A percentile compares a stretch with the other conserved stretches of the same genome.
These are phyloP conservation scores for Hylia prasina DNA, from an alignment of 2,113 vertebrate genomes.

Conservation along the genomic window DNA sequence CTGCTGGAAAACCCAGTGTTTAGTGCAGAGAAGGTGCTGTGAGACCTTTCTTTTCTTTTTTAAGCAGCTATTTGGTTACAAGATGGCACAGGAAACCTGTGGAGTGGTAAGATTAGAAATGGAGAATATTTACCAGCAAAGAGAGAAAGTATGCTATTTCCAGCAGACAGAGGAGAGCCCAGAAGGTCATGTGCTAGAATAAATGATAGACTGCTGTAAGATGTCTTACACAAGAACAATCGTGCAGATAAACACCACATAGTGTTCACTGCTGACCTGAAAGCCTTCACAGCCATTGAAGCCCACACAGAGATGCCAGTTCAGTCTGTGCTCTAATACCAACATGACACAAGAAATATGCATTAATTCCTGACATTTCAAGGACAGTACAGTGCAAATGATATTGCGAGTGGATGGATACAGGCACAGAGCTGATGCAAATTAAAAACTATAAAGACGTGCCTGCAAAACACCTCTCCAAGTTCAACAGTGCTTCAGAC, in stretches of 20 bases:
- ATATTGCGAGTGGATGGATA: not conserved
- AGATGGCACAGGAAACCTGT: not conserved
- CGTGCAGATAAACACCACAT: not conserved
- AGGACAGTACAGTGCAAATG: not conserved
- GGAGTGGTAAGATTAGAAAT: not conserved
- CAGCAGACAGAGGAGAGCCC: not conserved
- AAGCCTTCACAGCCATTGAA: not conserved
- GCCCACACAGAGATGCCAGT: not conserved
- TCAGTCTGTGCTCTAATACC: not conserved
- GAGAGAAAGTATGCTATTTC: not conserved
- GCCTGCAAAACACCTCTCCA: not conserved
- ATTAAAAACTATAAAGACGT: rapidly evolving
- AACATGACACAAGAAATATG: not conserved
- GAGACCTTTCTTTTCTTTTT: not conserved
- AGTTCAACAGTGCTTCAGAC: not conserved
- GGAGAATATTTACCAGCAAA: not conserved
- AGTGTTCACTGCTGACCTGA: not conserved
- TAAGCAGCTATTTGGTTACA: not conserved
- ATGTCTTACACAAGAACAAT: not conserved
- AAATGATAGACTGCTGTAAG: not conserved
- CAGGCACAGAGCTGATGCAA: not conserved
- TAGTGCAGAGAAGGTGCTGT: not conserved
- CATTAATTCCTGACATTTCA: not conserved
- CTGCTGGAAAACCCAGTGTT: not conserved
- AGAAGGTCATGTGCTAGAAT: not conserved